Percentiles rank a stretch among this genome's conserved stretches.
Conservation (phyloP, 2,113 vertebrate genomes). For the Mobula hypostoma region DNA sequence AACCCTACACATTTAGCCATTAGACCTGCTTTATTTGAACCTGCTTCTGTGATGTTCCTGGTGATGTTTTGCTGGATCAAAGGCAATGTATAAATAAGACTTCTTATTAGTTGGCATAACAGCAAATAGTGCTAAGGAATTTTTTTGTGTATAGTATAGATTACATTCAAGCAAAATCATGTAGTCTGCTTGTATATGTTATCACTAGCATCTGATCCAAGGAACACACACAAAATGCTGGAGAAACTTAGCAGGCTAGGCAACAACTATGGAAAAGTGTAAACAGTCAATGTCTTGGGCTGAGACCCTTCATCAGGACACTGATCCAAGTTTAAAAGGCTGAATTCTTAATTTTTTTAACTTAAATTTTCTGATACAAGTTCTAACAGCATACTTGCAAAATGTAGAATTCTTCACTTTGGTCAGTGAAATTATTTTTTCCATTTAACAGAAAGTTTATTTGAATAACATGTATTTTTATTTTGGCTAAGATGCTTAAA, state of each 20-base stretch:
- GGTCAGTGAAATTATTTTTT: neutral
- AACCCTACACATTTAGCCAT: no score
- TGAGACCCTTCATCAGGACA: no score
- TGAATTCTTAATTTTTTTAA: neutral
- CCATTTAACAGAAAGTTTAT: neutral
- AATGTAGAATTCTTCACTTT: neutral
- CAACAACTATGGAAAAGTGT: no score
- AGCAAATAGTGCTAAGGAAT: neutral
- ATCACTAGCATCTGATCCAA: neutral
- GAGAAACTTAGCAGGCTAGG: no score
- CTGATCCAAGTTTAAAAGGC: neutral
- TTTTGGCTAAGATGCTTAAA: neutral
- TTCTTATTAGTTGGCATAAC: no score
- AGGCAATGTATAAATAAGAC: no score
- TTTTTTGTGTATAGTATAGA: neutral
- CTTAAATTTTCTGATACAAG: neutral
- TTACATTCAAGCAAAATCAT: neutral
- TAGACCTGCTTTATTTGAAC: no score
- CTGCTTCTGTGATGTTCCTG: no score
- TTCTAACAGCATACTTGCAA: neutral
- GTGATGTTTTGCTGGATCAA: no score
- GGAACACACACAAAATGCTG: no score
- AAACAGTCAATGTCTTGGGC: no score
- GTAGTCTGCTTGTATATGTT: neutral
- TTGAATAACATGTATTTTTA: neutral